Conservation (phyloP, 2,888 invertebrate genomes). For the Pandemis cinnamomeana region DNA sequence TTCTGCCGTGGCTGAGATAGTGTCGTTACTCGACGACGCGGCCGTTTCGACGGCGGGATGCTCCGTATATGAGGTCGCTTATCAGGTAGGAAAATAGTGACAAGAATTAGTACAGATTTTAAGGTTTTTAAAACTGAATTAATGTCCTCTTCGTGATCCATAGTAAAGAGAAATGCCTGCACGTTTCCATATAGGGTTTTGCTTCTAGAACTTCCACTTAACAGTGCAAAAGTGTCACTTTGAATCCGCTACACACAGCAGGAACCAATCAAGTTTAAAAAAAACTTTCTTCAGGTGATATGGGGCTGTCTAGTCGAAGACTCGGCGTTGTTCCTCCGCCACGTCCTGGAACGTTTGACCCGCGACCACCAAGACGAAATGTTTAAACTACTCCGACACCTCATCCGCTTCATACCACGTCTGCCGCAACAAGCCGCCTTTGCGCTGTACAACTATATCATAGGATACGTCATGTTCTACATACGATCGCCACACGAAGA, state of each 20-base stretch:
- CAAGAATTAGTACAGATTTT: too few relatives aligned
- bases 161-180: too few relatives aligned
- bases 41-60: constrained; percentile 97
- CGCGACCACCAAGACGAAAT: constrained; percentile 96
- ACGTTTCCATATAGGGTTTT: too few relatives aligned
- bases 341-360: constrained; percentile 97
- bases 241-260: too few relatives aligned
- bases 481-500: constrained; percentile 98
- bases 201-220: too few relatives aligned
- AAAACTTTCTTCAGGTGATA: constrained; percentile 87
- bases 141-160: too few relatives aligned
- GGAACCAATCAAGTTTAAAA: too few relatives aligned
- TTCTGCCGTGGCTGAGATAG: constrained; percentile 97
- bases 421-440: constrained; percentile 99
- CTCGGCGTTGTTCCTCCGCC: constrained; percentile 96
- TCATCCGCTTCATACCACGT: constrained; percentile 96
- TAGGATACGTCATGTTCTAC: constrained; percentile 99
- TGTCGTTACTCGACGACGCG: constrained; percentile 97
- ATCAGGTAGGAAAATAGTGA: constrained; percentile 86
- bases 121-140: too few relatives aligned
- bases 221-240: too few relatives aligned
- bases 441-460: constrained; percentile 98
- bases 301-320: constrained; percentile 99
- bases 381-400: constrained; percentile 95
- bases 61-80: constrained; percentile 98